Percentiles rank a stretch among this genome's conserved stretches.
These are phyloP conservation scores for Perizoma flavofasciatum DNA, from an alignment of 2,888 invertebrate species.

Conservation along the genomic window DNA sequence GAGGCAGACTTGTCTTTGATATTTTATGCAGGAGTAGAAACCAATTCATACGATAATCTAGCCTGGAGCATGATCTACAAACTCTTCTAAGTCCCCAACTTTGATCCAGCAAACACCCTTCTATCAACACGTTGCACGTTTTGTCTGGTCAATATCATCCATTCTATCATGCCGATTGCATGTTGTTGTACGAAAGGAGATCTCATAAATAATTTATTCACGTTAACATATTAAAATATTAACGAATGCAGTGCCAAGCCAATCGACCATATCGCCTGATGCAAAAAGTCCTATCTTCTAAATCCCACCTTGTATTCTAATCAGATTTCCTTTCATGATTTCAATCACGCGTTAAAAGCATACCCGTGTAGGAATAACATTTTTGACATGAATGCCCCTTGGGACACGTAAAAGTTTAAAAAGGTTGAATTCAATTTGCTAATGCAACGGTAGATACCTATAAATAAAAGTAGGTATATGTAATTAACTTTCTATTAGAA, in stretches of 20 bases:
- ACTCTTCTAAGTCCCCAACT: too few relatives aligned
- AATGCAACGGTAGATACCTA: conserved; percentile 22
- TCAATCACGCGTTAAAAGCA: conserved; percentile 33
- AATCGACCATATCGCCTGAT: conserved; percentile 14
- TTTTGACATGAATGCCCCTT: conserved; percentile 29
- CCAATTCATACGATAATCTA: too few relatives aligned
- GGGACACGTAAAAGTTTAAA: conserved; percentile 31
- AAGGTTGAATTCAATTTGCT: conserved; percentile 36
- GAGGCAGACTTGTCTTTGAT: too few relatives aligned
- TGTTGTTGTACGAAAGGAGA: conserved; percentile 9
- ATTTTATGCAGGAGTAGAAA: too few relatives aligned
- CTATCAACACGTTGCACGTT: too few relatives aligned
- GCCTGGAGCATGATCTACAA: too few relatives aligned
- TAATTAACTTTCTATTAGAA: background rate
- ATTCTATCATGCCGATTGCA: conserved; percentile 14
- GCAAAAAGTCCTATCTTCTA: conserved; percentile 6
- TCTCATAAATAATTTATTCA: conserved; percentile 15
- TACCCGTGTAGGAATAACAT: conserved; percentile 30
- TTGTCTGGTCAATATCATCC: conserved; percentile 6
- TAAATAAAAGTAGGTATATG: too few relatives aligned
- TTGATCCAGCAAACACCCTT: too few relatives aligned
- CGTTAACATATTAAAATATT: conserved; percentile 12
- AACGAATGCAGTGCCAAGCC: conserved; percentile 12
- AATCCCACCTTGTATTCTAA: background rate
- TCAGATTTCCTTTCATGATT: conserved; percentile 22